A percentile compares a stretch with the other conserved stretches of the same genome.
Evolutionary conservation across 2,113 vertebrate species (phyloP).

Genomic region (Pterocles burchelli): DNA sequence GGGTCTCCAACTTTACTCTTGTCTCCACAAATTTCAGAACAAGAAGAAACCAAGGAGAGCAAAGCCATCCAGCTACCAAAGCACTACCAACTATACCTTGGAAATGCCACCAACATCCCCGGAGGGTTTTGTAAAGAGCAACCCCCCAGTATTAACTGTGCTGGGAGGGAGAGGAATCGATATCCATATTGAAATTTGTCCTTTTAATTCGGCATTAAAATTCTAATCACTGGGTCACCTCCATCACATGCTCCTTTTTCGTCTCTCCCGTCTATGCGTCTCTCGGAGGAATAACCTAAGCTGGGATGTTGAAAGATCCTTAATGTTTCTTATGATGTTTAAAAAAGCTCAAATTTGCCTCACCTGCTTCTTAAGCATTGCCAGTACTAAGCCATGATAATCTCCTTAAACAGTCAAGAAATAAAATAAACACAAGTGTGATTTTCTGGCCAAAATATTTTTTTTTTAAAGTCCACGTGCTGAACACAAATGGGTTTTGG

Average conservation of each 20-base stretch:
- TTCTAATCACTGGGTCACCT: not conserved
- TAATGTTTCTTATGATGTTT: not conserved
- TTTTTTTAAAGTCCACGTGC: not conserved
- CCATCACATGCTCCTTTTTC: not conserved
- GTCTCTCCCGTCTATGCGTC: not conserved
- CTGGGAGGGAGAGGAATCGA: not conserved
- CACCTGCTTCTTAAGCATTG: not conserved
- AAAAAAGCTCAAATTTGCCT: not conserved
- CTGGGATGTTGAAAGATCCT: slow-evolving; percentile 21
- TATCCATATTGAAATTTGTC: not conserved
- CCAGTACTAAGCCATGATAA: not conserved
- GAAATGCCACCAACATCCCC: not conserved
- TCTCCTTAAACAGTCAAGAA: not conserved
- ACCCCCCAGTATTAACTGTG: not conserved
- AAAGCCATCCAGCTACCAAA: not conserved
- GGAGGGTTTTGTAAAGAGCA: fast-evolving
- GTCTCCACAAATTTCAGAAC: not conserved
- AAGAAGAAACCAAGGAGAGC: not conserved
- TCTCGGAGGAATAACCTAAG: slow-evolving; percentile 8
- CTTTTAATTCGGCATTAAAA: not conserved
- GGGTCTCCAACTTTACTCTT: not conserved
- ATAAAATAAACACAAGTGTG: not conserved
- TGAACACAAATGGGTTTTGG: not conserved
- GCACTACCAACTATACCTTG: not conserved
- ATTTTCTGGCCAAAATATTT: not conserved